phyloP scores from a whole-genome alignment of 2,888 invertebrate genomes.

The Tetanocera ferruginea region DNA sequence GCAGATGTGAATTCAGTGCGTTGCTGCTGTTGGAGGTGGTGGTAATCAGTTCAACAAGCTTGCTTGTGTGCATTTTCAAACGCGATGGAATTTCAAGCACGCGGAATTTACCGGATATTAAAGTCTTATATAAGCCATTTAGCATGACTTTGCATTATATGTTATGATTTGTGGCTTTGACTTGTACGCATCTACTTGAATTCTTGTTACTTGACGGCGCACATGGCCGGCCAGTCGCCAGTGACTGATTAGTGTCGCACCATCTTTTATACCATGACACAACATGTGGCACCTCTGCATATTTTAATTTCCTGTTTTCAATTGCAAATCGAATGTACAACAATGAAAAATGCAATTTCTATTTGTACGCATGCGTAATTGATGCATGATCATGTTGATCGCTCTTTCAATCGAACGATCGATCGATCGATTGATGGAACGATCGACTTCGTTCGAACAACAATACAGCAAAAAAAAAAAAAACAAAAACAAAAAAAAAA shows the following conservation, averaged over 20 bases:
- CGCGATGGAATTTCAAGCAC: not conserved
- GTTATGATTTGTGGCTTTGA: not conserved
- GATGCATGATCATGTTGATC: conserved; percentile 40
- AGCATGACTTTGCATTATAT: not conserved
- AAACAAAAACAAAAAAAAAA: no score
- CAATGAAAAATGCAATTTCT: conserved; percentile 45
- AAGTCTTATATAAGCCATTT: not conserved
- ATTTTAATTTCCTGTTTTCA: conserved; percentile 48
- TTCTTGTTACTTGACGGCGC: not conserved
- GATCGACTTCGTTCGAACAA: not conserved
- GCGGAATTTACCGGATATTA: not conserved
- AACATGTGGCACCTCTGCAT: conserved; percentile 36
- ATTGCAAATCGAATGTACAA: conserved; percentile 22
- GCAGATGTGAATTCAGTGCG: no score
- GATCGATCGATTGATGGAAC: conserved; percentile 18
- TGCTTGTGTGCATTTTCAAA: not conserved
- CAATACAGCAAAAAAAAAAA: not conserved
- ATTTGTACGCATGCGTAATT: conserved; percentile 37
- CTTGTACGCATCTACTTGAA: not conserved
- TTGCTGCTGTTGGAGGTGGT: not conserved
- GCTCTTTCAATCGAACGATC: conserved; percentile 26
- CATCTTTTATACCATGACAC: conserved; percentile 28
- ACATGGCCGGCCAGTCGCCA: conserved; percentile 41
- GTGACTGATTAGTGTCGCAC: conserved; percentile 48
- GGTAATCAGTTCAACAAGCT: not conserved